A percentile compares a stretch with the other conserved stretches of the same genome.
These are phyloP conservation scores for Schizopygopsis pylzovi DNA, from an alignment of 2,797 vertebrate genomes.

Conservation along the genomic window DNA sequence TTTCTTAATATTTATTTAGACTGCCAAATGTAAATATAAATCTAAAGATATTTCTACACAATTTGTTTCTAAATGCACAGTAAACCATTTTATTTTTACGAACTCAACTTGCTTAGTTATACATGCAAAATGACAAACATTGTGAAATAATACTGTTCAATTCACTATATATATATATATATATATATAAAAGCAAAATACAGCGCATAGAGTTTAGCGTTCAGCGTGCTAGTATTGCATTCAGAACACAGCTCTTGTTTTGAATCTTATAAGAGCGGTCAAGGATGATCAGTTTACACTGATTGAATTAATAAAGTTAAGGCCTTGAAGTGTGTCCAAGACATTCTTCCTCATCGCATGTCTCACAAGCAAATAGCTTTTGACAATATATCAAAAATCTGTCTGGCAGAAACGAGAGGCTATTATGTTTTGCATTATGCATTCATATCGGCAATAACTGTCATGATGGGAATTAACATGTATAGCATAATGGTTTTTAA, in stretches of 20 bases:
- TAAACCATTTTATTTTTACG: background rate
- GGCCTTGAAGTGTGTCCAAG: constrained; percentile 48
- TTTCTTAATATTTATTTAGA: constrained; percentile 1
- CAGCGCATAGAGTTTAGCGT: background rate
- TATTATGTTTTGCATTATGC: constrained; percentile 55
- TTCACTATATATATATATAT: background rate
- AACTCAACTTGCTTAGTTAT: background rate
- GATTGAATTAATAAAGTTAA: constrained; percentile 47
- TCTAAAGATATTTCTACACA: background rate
- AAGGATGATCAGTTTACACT: constrained; percentile 15
- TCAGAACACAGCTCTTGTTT: background rate
- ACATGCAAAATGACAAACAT: background rate
- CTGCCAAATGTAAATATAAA: background rate
- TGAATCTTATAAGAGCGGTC: constrained; percentile 21
- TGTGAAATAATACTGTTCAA: background rate
- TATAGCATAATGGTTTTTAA: constrained; percentile 17
- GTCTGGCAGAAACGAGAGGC: constrained; percentile 47
- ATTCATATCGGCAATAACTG: constrained; percentile 33
- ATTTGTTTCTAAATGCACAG: background rate
- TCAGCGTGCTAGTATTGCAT: background rate
- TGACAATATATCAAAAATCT: constrained; percentile 52
- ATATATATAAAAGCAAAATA: background rate
- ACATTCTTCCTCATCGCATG: constrained; percentile 26
- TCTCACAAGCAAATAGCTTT: constrained; percentile 43
- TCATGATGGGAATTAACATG: constrained; percentile 3